These are phyloP conservation scores for Epinotia brunnichana DNA, from an alignment of 2,888 invertebrate species.

Conservation along the genomic window DNA sequence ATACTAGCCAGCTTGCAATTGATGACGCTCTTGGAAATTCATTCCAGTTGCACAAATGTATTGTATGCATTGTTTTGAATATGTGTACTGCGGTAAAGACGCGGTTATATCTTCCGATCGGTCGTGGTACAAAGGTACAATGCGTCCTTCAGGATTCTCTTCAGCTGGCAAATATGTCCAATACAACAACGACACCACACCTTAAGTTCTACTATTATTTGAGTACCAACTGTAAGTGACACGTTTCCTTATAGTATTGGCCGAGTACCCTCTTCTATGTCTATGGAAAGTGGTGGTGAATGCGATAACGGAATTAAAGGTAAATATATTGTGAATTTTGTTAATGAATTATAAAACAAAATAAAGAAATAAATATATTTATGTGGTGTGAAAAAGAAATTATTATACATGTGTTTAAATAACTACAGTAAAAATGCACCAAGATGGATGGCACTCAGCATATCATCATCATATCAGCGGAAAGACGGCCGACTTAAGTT, in stretches of 20 bases:
- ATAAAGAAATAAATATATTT: too few species aligned
- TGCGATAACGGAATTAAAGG: neutral
- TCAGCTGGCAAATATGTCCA: slow-evolving; percentile 31
- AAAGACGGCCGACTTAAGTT: too few species aligned
- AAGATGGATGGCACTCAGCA: too few species aligned
- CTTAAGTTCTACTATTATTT: neutral
- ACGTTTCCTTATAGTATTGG: neutral
- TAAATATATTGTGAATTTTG: too few species aligned
- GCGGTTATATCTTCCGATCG: slow-evolving; percentile 24
- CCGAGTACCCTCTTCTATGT: neutral
- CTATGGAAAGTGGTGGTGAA: too few species aligned
- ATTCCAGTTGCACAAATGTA: neutral
- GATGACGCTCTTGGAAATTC: neutral
- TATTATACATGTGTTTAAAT: too few species aligned
- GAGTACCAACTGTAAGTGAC: slow-evolving; percentile 1
- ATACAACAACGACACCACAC: neutral
- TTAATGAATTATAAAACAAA: too few species aligned
- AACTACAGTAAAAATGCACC: too few species aligned
- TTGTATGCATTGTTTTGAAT: slow-evolving; percentile 6
- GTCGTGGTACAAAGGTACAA: too few species aligned
- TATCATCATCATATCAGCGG: too few species aligned
- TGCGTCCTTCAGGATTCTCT: slow-evolving; percentile 33
- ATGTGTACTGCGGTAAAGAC: slow-evolving; percentile 2
- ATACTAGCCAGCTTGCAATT: slow-evolving; percentile 3
- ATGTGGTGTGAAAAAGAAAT: too few species aligned